A percentile compares a stretch with the other conserved stretches of the same genome.
Conservation (phyloP, 2,113 vertebrate species). For the Mastomys coucha region DNA sequence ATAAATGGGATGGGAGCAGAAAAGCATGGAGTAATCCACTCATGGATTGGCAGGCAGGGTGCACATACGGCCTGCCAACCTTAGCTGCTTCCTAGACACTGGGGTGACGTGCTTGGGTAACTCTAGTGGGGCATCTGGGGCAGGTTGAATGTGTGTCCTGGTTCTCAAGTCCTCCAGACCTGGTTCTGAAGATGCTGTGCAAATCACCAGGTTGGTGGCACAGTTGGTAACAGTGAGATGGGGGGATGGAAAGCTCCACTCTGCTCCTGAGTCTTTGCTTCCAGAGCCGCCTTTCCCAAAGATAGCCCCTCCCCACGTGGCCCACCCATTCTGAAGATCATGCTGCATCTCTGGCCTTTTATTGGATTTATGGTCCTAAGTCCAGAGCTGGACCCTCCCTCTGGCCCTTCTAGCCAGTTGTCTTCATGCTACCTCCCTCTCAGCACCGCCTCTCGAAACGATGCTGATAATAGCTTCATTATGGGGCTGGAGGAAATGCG, state of each 20-base stretch:
- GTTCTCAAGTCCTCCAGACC: neutral
- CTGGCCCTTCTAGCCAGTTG: neutral
- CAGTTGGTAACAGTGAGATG: neutral
- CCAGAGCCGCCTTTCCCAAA: neutral
- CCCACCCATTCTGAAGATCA: neutral
- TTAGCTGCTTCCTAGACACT: neutral
- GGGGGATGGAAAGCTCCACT: too few species aligned
- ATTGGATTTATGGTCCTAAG: neutral
- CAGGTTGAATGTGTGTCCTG: too few species aligned
- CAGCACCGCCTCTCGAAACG: neutral
- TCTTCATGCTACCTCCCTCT: neutral
- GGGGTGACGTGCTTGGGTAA: neutral
- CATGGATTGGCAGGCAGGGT: neutral
- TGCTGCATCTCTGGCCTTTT: neutral
- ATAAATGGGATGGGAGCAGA: neutral
- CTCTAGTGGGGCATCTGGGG: neutral
- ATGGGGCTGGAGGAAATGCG: neutral
- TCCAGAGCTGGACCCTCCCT: neutral
- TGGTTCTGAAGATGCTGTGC: neutral
- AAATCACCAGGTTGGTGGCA: neutral
- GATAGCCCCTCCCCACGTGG: rapidly evolving
- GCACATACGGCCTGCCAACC: neutral
- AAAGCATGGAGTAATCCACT: neutral
- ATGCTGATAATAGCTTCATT: neutral
- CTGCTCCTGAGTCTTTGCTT: neutral